These are phyloP conservation scores for Oscheius myriophilus DNA, from an alignment of 2,888 invertebrate genomes.

Conservation along the genomic window DNA sequence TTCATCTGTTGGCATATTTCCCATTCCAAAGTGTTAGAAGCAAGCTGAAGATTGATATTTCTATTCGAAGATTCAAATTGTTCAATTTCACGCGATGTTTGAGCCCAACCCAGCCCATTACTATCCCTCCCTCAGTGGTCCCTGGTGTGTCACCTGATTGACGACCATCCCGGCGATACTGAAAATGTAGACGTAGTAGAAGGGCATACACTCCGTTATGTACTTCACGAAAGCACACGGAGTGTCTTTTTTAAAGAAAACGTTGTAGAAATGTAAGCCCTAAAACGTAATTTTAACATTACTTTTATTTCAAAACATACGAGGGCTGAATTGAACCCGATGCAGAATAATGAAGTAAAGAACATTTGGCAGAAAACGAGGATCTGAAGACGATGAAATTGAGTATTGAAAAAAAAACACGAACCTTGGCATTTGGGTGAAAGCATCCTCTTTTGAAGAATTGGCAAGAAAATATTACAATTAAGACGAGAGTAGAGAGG, in stretches of 20 bases:
- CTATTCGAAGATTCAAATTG: too few relatives aligned
- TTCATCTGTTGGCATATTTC: too few relatives aligned
- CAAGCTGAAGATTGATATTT: too few relatives aligned
- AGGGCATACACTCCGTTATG: constrained; percentile 2
- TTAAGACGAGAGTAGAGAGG: constrained; percentile 4
- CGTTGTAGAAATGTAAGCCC: constrained; percentile 15
- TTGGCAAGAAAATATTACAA: constrained; percentile 1
- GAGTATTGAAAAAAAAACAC: too few relatives aligned
- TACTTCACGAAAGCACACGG: constrained; percentile 10
- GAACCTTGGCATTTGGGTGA: constrained; percentile 19
- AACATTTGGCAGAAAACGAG: constrained; percentile 8
- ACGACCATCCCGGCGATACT: constrained; percentile 11
- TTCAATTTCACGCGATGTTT: too few relatives aligned
- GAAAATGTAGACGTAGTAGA: constrained; percentile 14
- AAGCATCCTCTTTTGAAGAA: constrained; percentile 12
- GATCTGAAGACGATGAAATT: too few relatives aligned
- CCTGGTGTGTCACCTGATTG: background rate
- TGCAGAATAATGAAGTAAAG: constrained; percentile 12
- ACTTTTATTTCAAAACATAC: background rate
- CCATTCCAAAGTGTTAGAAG: too few relatives aligned
- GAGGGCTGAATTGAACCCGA: background rate
- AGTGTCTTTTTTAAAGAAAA: background rate
- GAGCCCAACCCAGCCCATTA: too few relatives aligned
- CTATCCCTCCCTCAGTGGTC: too few relatives aligned
- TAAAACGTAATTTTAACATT: background rate